Evolutionary conservation across 1,140 invertebrate genomes (phyloP), one percentile per base, ranked within the genome.

Genomic region (Scaptomyza pallida): DNA sequence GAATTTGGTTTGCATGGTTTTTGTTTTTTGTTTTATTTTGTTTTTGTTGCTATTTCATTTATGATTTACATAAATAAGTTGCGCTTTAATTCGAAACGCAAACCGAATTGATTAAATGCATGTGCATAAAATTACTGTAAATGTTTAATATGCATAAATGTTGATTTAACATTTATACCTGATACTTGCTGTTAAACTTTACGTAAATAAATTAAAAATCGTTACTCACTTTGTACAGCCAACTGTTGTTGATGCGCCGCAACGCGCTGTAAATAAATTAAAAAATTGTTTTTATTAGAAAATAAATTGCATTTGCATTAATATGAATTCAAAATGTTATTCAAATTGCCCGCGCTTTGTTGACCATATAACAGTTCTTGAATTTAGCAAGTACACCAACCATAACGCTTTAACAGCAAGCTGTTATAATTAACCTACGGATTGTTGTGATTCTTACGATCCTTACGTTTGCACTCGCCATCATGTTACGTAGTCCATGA

Each of bases 261-360:
- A 75, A 93, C 93, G 91, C 93, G 94, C 94, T 95, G 93, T 59
- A 94, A 94, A 50, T 15, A 81, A 89, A n/a, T n/a, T n/a, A 67
- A 72, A 43, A 68, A 17, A 45, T 17, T n/a, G 44, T 41, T 37
- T 50, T 13, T 17, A 16, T 55, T 10, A 50, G 21, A 41, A 13
- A 61, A 19, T 17, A 44, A 41, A 21, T 44, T 13, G 26, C 1
- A 45, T 95, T 93, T 61, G 94, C 1, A 44, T 2, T 2, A 35
- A 1, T 40, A 21, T 3, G 15, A 48, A 6, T 35, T 13, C 3
- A 40, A 47, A 13, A 37, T 37, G 5, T n/a, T 19, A 8, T 54
- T 60, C 4, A 35, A 72, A 60, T 17, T 52, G 6, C 1, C 30
- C 69, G 69, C 68, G 52, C 45, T 33, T 37, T 47, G 59, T 62